phyloP scores from a whole-genome alignment of 2,113 vertebrate species.

The Columba janthina region DNA sequence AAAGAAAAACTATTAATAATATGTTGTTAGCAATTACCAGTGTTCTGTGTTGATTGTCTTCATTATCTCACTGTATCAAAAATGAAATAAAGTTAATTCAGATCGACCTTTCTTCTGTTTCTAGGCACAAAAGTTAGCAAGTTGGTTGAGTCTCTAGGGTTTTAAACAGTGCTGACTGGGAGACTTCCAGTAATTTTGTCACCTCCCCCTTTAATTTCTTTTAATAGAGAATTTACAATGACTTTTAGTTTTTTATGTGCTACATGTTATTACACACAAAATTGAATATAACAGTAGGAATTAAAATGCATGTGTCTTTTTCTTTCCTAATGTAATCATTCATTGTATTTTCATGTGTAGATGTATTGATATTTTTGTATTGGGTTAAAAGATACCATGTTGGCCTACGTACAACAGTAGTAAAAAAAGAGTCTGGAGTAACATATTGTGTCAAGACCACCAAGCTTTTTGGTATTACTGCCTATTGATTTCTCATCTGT shows the following conservation, averaged over 20 bases:
- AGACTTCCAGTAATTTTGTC: not conserved
- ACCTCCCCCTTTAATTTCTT: not conserved
- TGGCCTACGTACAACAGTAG: not conserved
- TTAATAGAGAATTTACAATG: not conserved
- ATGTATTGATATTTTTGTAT: not conserved
- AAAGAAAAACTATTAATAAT: not conserved
- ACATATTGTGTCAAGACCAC: not conserved
- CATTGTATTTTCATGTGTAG: not conserved
- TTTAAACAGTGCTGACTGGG: not conserved
- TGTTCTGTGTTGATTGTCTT: not conserved
- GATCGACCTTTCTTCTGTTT: not conserved
- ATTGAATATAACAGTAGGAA: not conserved
- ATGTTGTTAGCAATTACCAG: not conserved
- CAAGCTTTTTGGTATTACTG: not conserved
- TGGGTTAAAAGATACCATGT: not conserved
- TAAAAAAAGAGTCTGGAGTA: not conserved
- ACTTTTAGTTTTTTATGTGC: not conserved
- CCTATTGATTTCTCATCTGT: not conserved
- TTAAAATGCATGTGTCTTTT: not conserved
- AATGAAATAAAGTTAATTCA: not conserved
- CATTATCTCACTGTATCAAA: not conserved
- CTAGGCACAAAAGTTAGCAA: not conserved
- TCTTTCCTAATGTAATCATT: not conserved
- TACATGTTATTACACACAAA: not conserved
- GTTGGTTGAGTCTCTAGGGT: not conserved